Percentiles rank a stretch among this genome's conserved stretches.
These are phyloP conservation scores for Cydia strobilella DNA, from an alignment of 1,140 invertebrate species.

Conservation along the genomic window DNA sequence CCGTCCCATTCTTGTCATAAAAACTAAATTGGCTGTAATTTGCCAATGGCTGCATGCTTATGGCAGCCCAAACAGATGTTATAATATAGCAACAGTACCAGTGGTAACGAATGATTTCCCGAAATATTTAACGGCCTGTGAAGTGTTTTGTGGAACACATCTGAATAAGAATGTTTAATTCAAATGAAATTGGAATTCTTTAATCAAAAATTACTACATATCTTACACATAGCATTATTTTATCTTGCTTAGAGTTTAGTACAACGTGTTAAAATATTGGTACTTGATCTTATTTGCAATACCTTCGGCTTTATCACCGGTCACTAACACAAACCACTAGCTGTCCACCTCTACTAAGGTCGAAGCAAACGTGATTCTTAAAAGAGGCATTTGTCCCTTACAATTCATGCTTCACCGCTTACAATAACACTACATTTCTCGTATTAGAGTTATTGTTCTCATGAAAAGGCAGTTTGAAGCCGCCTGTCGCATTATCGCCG, in stretches of 20 bases:
- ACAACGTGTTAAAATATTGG: background rate
- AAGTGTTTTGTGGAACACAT: background rate
- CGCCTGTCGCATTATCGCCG: conserved; percentile 39
- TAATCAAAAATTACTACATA: background rate
- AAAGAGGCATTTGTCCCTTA: conserved; percentile 55
- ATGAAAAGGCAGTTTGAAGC: conserved; percentile 32
- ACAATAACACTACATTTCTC: conserved; percentile 39
- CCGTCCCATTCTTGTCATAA: conserved; percentile 6
- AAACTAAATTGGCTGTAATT: conserved; percentile 22
- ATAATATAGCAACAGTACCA: conserved; percentile 1
- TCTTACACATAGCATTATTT: background rate
- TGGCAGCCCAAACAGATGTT: background rate
- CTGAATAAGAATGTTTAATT: background rate
- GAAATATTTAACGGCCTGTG: background rate
- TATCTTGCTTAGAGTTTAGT: background rate
- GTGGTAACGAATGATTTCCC: background rate
- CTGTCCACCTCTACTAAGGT: conserved; percentile 34
- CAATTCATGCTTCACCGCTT: conserved; percentile 46
- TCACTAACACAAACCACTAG: conserved; percentile 11
- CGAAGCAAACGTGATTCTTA: conserved; percentile 49
- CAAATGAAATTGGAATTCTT: background rate
- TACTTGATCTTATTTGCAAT: background rate
- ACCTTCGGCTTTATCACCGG: background rate
- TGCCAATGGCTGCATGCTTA: background rate
- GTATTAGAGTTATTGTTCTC: conserved; percentile 38